Conservation (phyloP, 2,113 vertebrate species). For the Hydropotes inermis region DNA sequence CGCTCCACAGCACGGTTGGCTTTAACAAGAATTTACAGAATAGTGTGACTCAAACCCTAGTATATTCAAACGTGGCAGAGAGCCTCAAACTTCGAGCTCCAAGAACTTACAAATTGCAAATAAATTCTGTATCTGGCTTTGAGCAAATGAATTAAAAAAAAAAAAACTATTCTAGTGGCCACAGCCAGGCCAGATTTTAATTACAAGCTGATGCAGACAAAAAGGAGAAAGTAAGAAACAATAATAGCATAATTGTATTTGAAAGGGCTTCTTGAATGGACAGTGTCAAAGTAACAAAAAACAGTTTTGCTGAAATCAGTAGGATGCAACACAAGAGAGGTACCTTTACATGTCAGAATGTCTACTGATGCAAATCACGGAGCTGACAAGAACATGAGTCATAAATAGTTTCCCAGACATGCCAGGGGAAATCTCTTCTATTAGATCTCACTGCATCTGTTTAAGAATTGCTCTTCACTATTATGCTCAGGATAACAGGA, state of each 20-base stretch:
- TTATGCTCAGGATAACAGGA: not conserved
- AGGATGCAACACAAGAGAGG: slow-evolving; percentile 4
- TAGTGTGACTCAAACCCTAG: not conserved
- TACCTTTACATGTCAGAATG: not conserved
- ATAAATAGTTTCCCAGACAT: not conserved
- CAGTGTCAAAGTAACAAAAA: slow-evolving; percentile 4
- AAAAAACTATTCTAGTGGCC: not conserved
- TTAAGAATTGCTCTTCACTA: slow-evolving; percentile 17
- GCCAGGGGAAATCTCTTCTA: slow-evolving; percentile 4
- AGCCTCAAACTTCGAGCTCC: not conserved
- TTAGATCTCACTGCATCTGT: not conserved
- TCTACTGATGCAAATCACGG: not conserved
- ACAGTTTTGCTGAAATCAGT: not conserved
- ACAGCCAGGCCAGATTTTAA: not conserved
- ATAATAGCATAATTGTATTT: not conserved
- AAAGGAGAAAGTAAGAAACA: slow-evolving; percentile 45
- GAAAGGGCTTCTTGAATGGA: not conserved
- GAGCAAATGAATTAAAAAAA: not conserved
- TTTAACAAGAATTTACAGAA: slow-evolving; percentile 29
- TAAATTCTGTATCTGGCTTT: not conserved
- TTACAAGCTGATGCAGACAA: not conserved
- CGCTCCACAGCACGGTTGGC: not conserved
- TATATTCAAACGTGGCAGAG: not conserved
- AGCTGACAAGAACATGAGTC: slow-evolving; percentile 13
- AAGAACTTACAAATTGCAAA: not conserved